These are phyloP conservation scores for Phymastichus coffea DNA, from an alignment of 1,140 invertebrate species.

Conservation along the genomic window DNA sequence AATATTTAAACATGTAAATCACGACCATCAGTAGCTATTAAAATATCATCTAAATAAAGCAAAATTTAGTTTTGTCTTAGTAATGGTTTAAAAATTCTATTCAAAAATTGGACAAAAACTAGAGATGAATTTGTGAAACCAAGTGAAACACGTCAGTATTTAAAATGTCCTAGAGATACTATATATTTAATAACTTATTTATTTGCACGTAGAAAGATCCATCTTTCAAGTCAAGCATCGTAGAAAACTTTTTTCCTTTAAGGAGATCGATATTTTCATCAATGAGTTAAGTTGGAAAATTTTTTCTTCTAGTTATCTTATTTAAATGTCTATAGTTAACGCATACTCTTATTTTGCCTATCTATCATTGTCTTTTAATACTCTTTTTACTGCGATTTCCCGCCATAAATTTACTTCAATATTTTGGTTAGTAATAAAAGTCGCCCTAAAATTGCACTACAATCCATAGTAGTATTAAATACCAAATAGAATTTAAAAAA, in stretches of 20 bases:
- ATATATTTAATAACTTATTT: neutral
- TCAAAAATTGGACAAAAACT: slow-evolving; percentile 9
- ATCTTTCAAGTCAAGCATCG: neutral
- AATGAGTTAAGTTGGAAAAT: too few species aligned
- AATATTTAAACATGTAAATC: slow-evolving; percentile 12
- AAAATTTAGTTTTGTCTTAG: slow-evolving; percentile 2
- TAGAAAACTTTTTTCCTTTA: neutral
- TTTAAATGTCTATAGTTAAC: too few species aligned
- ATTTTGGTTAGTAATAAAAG: too few species aligned
- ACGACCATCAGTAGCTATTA: slow-evolving; percentile 12
- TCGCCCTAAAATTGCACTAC: too few species aligned
- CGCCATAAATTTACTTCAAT: too few species aligned
- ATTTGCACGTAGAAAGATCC: neutral
- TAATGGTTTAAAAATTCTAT: slow-evolving; percentile 2
- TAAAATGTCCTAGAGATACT: neutral
- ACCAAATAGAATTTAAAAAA: too few species aligned
- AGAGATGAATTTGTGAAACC: slow-evolving; percentile 3
- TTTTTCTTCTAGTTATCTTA: too few species aligned
- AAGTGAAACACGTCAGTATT: slow-evolving; percentile 14
- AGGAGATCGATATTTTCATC: neutral
- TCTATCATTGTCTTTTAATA: too few species aligned
- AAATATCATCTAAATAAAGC: slow-evolving; percentile 14
- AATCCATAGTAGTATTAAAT: too few species aligned
- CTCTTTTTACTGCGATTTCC: too few species aligned
- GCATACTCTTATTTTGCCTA: too few species aligned